Conservation (phyloP, 2,888 invertebrate genomes). For the Notodonta dromedarius region DNA sequence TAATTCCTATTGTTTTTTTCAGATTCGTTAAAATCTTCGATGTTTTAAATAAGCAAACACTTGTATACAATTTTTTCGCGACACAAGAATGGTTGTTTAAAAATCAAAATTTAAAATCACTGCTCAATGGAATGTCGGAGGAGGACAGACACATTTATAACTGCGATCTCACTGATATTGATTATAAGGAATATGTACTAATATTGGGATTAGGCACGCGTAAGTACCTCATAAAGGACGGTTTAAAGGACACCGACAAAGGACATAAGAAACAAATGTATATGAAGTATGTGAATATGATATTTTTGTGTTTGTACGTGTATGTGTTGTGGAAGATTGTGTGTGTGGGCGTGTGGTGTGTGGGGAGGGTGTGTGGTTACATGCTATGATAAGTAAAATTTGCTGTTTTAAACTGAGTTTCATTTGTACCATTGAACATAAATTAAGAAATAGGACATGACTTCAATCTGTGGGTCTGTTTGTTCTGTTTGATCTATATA, state of each 20-base stretch:
- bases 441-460: too few relatives aligned
- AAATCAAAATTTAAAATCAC: constrained; percentile 10
- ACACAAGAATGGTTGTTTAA: constrained; percentile 21
- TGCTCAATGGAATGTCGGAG: constrained; percentile 13
- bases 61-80: constrained; percentile 10
- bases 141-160: constrained; percentile 21
- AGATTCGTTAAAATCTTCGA: constrained; percentile 27
- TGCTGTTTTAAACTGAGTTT: too few relatives aligned
- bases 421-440: too few relatives aligned
- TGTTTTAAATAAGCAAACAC: constrained; percentile 9
- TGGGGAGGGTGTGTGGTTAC: too few relatives aligned
- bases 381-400: too few relatives aligned
- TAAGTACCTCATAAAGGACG: constrained; percentile 24
- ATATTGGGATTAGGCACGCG: constrained; percentile 13
- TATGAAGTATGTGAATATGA: not conserved
- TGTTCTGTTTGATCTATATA: too few relatives aligned
- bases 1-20: constrained; percentile 7
- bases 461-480: not conserved
- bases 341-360: too few relatives aligned
- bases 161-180: constrained; percentile 13
- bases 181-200: constrained; percentile 5
- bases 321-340: too few relatives aligned
- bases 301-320: too few relatives aligned
- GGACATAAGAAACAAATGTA: not conserved
- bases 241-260: constrained; percentile 3